Evolutionary conservation across 2,113 vertebrate genomes (phyloP).

Genomic region (Bos indicus): DNA sequence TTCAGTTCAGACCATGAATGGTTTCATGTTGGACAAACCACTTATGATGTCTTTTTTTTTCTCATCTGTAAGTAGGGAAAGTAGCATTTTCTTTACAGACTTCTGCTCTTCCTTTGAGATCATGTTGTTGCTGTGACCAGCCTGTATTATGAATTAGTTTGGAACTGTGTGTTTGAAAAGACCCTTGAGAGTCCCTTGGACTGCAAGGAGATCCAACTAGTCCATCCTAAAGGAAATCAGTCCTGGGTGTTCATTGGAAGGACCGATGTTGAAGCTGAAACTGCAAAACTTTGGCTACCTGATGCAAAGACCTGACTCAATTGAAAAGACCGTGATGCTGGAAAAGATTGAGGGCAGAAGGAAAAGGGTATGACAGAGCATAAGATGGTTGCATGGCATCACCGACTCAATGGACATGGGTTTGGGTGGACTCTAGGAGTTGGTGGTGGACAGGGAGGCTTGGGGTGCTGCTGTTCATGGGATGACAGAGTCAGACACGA

Average conservation of each 20-base stretch:
- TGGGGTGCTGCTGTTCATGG: neutral
- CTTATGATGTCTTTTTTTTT: neutral
- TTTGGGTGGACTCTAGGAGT: neutral
- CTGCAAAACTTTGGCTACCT: neutral
- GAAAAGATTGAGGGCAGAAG: neutral
- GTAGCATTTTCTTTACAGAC: neutral
- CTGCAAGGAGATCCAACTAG: neutral
- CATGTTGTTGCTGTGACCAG: neutral
- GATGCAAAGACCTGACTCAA: neutral
- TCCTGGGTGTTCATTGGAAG: neutral
- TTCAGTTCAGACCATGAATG: neutral
- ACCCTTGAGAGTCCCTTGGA: neutral
- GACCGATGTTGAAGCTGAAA: neutral
- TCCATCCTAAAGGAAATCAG: neutral
- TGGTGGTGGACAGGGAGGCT: neutral
- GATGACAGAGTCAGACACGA: fast-evolving
- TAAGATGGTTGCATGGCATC: neutral
- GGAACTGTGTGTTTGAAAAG: neutral
- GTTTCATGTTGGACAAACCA: neutral
- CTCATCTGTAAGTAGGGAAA: neutral
- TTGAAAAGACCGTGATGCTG: neutral
- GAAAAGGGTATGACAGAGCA: neutral
- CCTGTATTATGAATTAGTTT: neutral
- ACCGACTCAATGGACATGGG: neutral
- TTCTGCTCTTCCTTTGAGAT: neutral